A percentile compares a stretch with the other conserved stretches of the same genome.
Conservation (phyloP, 1,140 invertebrate species). For the Subanguina moxae region DNA sequence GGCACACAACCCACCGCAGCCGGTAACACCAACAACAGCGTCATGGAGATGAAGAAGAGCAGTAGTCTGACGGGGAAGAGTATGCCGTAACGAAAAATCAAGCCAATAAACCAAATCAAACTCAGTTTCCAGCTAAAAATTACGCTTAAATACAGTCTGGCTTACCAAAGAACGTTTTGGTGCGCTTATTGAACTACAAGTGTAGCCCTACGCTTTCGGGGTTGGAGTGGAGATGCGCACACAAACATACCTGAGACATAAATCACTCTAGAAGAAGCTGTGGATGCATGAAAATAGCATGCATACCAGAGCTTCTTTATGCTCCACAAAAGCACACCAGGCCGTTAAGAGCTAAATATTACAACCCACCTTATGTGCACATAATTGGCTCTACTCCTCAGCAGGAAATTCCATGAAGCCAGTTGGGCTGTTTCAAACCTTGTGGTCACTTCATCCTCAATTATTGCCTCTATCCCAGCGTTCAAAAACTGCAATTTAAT, state of each 20-base stretch:
- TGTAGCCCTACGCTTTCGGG: background rate
- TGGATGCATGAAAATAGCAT: too few species aligned
- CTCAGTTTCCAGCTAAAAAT: slow-evolving; percentile 48
- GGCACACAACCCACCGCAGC: slow-evolving; percentile 37
- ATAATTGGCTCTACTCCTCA: slow-evolving; percentile 37
- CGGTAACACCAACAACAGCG: slow-evolving; percentile 32
- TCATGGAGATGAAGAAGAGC: slow-evolving; percentile 45
- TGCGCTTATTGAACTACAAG: background rate
- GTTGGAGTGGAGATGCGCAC: too few species aligned
- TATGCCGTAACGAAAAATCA: slow-evolving; percentile 50
- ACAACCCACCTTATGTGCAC: slow-evolving; percentile 43
- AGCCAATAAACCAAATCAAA: slow-evolving; percentile 43
- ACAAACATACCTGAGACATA: too few species aligned
- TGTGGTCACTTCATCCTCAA: slow-evolving; percentile 56
- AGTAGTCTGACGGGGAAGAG: slow-evolving; percentile 48
- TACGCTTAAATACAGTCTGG: slow-evolving; percentile 9
- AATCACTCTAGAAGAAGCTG: too few species aligned
- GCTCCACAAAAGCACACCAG: background rate
- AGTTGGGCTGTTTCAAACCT: slow-evolving; percentile 55
- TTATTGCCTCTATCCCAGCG: slow-evolving; percentile 57
- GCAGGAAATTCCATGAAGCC: slow-evolving; percentile 52
- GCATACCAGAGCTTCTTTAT: too few species aligned
- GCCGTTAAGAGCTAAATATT: background rate
- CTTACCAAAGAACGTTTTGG: too few species aligned
- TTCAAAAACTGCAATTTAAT: slow-evolving; percentile 12